Conservation (phyloP, 2,113 vertebrate species). For the Clarias macrocephalus region DNA sequence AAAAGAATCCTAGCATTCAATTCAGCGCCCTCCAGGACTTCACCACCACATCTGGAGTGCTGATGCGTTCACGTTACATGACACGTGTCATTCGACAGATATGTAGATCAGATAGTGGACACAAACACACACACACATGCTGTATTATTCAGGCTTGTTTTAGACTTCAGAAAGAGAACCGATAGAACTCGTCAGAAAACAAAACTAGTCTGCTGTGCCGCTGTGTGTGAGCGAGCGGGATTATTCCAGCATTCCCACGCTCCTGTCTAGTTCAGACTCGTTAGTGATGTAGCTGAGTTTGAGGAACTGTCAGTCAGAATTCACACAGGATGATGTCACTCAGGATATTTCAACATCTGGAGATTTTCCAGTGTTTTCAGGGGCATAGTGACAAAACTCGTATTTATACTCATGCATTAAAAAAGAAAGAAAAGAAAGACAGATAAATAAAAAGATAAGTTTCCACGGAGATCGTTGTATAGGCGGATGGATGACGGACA, state of each 20-base stretch:
- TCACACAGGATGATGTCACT: not conserved
- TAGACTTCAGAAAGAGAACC: not conserved
- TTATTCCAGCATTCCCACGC: not conserved
- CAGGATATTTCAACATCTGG: not conserved
- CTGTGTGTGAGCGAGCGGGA: not conserved
- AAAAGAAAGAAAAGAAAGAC: too few species aligned
- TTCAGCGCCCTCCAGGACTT: not conserved
- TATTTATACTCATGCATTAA: too few species aligned
- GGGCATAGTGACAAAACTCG: too few species aligned
- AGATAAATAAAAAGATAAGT: not conserved
- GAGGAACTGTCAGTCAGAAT: not conserved
- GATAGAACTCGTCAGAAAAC: not conserved
- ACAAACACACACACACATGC: not conserved
- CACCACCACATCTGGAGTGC: not conserved
- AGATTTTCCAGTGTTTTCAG: not conserved
- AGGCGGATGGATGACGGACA: not conserved
- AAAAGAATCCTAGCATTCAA: not conserved
- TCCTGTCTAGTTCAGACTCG: not conserved
- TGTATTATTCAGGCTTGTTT: not conserved
- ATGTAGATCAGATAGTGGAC: not conserved
- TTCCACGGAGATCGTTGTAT: not conserved
- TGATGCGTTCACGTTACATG: not conserved
- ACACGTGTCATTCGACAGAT: not conserved
- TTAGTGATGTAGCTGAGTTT: not conserved
- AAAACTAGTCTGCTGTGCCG: not conserved